Evolutionary conservation across 2,113 vertebrate genomes (phyloP), one percentile per base, ranked within the genome.

Genomic region (Forbesichthys papilliferus): DNA sequence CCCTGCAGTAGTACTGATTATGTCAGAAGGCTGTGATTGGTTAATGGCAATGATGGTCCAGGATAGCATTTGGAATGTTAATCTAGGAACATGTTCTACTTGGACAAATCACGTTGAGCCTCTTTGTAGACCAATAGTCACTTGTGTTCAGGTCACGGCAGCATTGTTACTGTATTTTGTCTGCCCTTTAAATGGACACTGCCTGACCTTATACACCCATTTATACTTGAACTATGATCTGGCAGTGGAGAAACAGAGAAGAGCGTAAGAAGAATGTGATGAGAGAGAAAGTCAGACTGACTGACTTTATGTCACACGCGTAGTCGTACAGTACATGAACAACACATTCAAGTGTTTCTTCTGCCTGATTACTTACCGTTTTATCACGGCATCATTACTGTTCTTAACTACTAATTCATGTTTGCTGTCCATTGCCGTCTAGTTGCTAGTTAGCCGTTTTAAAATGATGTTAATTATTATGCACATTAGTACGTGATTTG

Each of bases 341-440:
- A 42, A 8, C 36, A 42, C 36, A 42, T 5, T 6, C 36, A 42
- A 42, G 7, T 6, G 36, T 0, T 42, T 42, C 3, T 42, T 8
- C 36, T 8, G 36, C 36, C 36, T 42, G 36, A 8, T 42, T 5
- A 8, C 6, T 5, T 42, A 42, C 36, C 16, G 16, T 16, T 16
- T 16, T 16, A 16, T 16, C 16, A 16, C 16, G 16, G 16, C 16
- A 16, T 16, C 0, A 16, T 16, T 16, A 16, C 16, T 16, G 16
- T 16, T 16, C 16, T 42, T 8, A 42, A 42, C 18, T 18, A 27
- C 27, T 10, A 18, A 55, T 55, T 7, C 4, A 3, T 27, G n/a
- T 16, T 16, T 55, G 54, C 33, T 42, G 54, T 7, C 42, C 33
- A 55, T 13, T 14, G 67, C 48, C 4, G 27, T 69, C 67, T 69